Percentiles rank a stretch among this genome's conserved stretches.
These are phyloP conservation scores for Condylura cristata DNA, from an alignment of 2,113 vertebrate species.

Conservation along the genomic window DNA sequence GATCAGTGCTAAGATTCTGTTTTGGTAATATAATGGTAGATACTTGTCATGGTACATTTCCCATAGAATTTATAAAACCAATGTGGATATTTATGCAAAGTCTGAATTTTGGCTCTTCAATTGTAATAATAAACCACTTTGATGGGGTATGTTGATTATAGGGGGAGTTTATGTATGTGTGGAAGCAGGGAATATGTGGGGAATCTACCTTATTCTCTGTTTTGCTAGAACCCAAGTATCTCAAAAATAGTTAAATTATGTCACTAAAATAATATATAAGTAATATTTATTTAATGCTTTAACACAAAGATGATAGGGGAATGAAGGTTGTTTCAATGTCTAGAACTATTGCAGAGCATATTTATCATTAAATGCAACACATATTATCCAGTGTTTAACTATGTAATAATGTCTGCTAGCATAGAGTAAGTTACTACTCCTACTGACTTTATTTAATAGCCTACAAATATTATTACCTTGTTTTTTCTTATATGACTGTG, in stretches of 20 bases:
- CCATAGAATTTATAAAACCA: not conserved
- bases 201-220: not conserved
- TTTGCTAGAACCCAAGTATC: not conserved
- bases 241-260: not conserved
- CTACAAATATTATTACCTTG: not conserved
- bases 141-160: not conserved
- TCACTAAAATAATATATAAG: not conserved
- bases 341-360: not conserved
- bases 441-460: not conserved
- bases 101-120: not conserved
- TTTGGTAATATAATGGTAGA: not conserved
- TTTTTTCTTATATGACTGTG: constrained; percentile 1
- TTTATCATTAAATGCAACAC: not conserved
- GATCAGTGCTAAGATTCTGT: not conserved
- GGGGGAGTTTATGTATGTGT: no score
- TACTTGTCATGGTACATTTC: not conserved
- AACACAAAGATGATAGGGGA: not conserved
- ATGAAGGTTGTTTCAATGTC: not conserved
- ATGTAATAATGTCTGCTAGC: not conserved
- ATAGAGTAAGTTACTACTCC: not conserved
- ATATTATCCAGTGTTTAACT: not conserved
- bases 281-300: not conserved
- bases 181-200: accelerated
- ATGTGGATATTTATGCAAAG: not conserved
- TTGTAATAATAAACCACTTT: not conserved